Conservation (phyloP, 2,113 vertebrate species). For the Rhinopomastus cyanomelas region DNA sequence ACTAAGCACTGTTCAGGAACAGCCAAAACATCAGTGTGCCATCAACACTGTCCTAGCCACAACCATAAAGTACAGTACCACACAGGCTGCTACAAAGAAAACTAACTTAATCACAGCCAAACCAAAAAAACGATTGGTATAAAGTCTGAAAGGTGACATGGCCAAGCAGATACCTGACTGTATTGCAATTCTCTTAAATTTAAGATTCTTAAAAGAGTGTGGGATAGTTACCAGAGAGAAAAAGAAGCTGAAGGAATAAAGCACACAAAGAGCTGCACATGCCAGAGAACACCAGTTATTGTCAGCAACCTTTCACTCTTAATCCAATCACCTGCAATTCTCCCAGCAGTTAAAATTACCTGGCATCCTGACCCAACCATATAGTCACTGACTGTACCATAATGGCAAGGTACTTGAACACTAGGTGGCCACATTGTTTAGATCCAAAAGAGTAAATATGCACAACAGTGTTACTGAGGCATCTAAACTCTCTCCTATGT, state of each 20-base stretch:
- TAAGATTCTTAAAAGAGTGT: not conserved
- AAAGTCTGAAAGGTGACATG: not conserved
- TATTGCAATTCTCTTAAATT: not conserved
- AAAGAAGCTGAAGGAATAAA: not conserved
- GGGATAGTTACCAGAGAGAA: not conserved
- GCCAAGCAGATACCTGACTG: not conserved
- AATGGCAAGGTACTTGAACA: not conserved
- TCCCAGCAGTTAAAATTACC: not conserved
- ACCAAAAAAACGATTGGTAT: not conserved
- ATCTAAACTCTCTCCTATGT: not conserved
- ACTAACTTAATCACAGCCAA: not conserved
- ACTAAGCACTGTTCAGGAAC: not conserved
- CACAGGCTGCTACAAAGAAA: not conserved
- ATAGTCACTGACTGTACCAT: not conserved
- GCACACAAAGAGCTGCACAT: not conserved
- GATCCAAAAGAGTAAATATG: not conserved
- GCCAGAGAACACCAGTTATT: not conserved
- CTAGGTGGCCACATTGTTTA: slow-evolving; percentile 5
- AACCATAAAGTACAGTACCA: not conserved
- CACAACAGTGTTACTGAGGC: not conserved
- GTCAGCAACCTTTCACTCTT: not conserved
- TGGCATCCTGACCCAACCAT: not conserved
- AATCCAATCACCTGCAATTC: not conserved
- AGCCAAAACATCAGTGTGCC: too few species aligned
- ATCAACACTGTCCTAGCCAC: not conserved